Conservation (phyloP, 2,113 vertebrate genomes). For the Aegypius monachus region DNA sequence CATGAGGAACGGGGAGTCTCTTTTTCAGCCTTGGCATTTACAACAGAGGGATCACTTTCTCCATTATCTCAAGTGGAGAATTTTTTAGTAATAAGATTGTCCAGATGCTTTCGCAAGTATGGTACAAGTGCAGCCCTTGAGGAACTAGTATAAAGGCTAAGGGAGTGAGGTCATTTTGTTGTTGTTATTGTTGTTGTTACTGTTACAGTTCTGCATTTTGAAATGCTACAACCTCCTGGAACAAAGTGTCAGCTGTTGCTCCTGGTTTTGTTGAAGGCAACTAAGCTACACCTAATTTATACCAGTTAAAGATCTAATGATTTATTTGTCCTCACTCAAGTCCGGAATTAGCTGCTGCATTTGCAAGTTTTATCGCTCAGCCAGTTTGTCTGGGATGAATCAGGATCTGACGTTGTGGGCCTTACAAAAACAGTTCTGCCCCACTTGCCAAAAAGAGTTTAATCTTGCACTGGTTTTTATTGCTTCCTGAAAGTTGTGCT, state of each 20-base stretch:
- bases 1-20: neutral
- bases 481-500: neutral
- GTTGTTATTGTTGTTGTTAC: neutral
- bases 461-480: neutral
- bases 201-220: neutral
- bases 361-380: neutral
- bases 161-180: neutral
- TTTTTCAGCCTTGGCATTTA: neutral
- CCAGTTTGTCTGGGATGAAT: neutral
- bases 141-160: neutral
- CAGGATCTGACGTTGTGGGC: neutral
- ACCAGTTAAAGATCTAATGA: neutral
- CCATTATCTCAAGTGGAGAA: neutral
- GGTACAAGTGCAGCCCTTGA: neutral
- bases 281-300: neutral
- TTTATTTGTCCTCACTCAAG: neutral
- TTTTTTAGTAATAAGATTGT: neutral
- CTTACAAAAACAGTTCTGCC: neutral
- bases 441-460: neutral
- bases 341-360: neutral
- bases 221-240: neutral
- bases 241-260: neutral
- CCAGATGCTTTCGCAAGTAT: rapidly evolving
- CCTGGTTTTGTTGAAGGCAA: neutral
- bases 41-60: neutral